Evolutionary conservation across 2,888 invertebrate species (phyloP).

Genomic region (Schrankia costaestrigalis): DNA sequence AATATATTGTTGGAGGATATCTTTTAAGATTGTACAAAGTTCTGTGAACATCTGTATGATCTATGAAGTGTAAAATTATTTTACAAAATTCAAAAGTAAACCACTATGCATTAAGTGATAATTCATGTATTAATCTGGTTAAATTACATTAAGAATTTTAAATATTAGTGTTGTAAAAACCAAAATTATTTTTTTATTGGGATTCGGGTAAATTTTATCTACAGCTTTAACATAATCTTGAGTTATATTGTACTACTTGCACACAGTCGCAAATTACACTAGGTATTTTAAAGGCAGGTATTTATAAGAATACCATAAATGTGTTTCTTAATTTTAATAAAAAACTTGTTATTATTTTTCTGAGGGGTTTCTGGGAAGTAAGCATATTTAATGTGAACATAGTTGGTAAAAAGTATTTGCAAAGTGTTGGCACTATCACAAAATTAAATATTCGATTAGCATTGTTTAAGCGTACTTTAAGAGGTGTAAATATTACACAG

Average conservation of each 20-base stretch:
- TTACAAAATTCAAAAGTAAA: constrained; percentile 26
- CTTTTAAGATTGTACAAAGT: constrained; percentile 33
- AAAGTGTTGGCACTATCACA: constrained; percentile 56
- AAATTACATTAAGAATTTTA: constrained; percentile 31
- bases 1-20: constrained; percentile 13
- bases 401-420: constrained; percentile 55
- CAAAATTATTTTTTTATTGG: constrained; percentile 54
- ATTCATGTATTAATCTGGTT: constrained; percentile 34
- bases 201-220: constrained; percentile 24
- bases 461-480: constrained; percentile 64
- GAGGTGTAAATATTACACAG: constrained; percentile 75
- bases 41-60: constrained; percentile 21
- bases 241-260: constrained; percentile 11
- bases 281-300: constrained; percentile 15
- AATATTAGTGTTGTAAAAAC: constrained; percentile 39
- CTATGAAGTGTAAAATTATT: constrained; percentile 14
- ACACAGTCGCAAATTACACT: constrained; percentile 19
- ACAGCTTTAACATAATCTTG: constrained; percentile 17
- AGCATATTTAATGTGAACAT: constrained; percentile 45
- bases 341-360: constrained; percentile 28
- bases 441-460: constrained; percentile 57
- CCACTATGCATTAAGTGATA: constrained; percentile 23
- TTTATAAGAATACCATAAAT: constrained; percentile 9
- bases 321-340: constrained; percentile 15
- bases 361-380: constrained; percentile 29